Evolutionary conservation across 2,113 vertebrate species (phyloP).

Genomic region (Misgurnus mizolepis): DNA sequence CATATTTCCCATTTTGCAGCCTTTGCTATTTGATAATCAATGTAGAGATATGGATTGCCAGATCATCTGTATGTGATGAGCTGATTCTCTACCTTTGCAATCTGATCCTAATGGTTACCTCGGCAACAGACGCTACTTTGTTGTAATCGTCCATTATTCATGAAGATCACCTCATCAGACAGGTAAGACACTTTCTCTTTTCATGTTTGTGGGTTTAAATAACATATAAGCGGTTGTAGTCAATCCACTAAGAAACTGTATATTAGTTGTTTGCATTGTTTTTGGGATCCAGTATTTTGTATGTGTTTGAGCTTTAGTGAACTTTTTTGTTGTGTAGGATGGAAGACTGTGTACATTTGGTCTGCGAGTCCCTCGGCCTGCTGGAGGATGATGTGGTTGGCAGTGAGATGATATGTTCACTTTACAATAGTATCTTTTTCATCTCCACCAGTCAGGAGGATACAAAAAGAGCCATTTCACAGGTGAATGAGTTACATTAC

Average conservation of each 20-base stretch:
- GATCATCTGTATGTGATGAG: background rate
- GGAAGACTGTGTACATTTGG: constrained; percentile 45
- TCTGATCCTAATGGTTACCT: constrained; percentile 21
- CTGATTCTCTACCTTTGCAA: constrained; percentile 10
- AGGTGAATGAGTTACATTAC: constrained; percentile 52
- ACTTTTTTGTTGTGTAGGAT: constrained; percentile 47
- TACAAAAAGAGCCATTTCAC: constrained; percentile 60
- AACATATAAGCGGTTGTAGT: background rate
- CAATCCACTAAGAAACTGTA: background rate
- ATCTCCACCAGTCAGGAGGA: constrained; percentile 54
- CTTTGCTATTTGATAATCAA: too few relatives aligned
- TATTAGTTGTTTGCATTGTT: too few relatives aligned
- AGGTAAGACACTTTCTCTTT: constrained; percentile 13
- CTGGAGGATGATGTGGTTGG: constrained; percentile 60
- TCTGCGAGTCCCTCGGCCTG: constrained; percentile 62
- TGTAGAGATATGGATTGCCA: background rate
- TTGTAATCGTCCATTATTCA: constrained; percentile 48
- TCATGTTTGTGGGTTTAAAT: background rate
- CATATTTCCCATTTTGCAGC: too few relatives aligned
- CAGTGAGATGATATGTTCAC: constrained; percentile 56
- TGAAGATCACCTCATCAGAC: constrained; percentile 2
- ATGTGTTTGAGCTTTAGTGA: background rate
- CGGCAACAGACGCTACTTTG: constrained; percentile 45
- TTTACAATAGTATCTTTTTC: constrained; percentile 69
- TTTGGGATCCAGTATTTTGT: too few relatives aligned